Conservation (phyloP, 2,888 invertebrate genomes). For the Phyllotreta cruciferae region DNA sequence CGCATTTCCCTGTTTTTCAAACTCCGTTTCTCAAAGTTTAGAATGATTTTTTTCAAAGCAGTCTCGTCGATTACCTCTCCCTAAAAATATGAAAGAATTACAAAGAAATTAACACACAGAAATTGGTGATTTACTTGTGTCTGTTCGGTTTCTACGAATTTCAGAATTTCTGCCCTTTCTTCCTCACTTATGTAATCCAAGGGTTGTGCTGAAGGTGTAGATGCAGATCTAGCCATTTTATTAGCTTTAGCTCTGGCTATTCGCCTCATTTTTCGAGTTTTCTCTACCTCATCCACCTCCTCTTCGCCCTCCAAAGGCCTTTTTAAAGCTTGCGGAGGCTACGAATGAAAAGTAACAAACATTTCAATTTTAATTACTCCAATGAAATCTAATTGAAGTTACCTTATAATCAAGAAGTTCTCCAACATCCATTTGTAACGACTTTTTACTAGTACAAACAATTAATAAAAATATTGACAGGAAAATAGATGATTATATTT, state of each 20-base stretch:
- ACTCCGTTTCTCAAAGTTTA: slow-evolving; percentile 93
- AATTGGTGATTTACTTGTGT: slow-evolving; percentile 66
- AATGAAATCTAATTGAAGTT: slow-evolving; percentile 27
- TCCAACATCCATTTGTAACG: slow-evolving; percentile 62
- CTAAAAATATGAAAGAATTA: slow-evolving; percentile 57
- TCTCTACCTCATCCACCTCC: slow-evolving; percentile 72
- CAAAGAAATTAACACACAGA: slow-evolving; percentile 10
- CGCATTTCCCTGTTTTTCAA: slow-evolving; percentile 96
- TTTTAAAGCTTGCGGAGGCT: slow-evolving; percentile 87
- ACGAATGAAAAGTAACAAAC: slow-evolving; percentile 40
- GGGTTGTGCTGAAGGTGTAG: slow-evolving; percentile 60
- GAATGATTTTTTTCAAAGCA: slow-evolving; percentile 84
- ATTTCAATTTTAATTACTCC: background rate
- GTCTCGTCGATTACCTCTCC: slow-evolving; percentile 89
- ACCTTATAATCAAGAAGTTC: slow-evolving; percentile 67
- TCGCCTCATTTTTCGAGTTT: slow-evolving; percentile 69
- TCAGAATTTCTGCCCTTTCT: slow-evolving; percentile 80
- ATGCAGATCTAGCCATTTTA: slow-evolving; percentile 60
- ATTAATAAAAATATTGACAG: background rate
- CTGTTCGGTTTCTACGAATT: slow-evolving; percentile 84
- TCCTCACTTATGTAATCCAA: slow-evolving; percentile 69
- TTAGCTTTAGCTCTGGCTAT: slow-evolving; percentile 65
- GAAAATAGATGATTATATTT: background rate
- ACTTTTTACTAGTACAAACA: slow-evolving; percentile 43
- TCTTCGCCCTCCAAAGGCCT: slow-evolving; percentile 69